Conservation (phyloP, 2,797 vertebrate genomes). For the Merluccius polli region DNA sequence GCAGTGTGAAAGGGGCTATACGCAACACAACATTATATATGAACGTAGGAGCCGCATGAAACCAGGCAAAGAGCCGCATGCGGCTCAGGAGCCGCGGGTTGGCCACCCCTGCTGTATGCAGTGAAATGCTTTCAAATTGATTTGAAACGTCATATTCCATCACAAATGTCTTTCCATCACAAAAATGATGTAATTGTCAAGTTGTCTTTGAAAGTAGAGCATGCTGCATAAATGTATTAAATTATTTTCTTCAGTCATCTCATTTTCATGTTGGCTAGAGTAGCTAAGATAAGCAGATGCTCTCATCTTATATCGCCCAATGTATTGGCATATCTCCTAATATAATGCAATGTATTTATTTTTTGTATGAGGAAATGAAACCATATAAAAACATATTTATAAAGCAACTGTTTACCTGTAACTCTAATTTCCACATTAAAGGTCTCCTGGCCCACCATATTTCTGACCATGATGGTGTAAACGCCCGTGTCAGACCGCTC, state of each 20-base stretch:
- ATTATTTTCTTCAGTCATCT: not conserved
- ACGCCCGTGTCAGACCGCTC: constrained; percentile 75
- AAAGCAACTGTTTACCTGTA: constrained; percentile 73
- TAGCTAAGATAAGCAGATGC: not conserved
- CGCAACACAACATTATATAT: too few species aligned
- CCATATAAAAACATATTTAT: not conserved
- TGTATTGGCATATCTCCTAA: not conserved
- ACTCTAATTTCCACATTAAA: constrained; percentile 79
- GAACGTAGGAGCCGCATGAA: too few species aligned
- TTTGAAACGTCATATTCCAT: not conserved
- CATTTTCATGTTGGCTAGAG: not conserved
- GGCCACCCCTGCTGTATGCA: too few species aligned
- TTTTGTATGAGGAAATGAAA: not conserved
- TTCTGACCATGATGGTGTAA: constrained; percentile 77
- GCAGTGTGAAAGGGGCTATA: too few species aligned
- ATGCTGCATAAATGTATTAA: too few species aligned
- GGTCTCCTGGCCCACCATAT: constrained; percentile 70
- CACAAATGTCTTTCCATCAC: too few species aligned
- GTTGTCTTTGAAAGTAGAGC: not conserved
- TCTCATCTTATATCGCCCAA: not conserved
- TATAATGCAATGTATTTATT: not conserved
- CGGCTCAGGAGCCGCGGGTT: too few species aligned
- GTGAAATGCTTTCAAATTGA: not conserved
- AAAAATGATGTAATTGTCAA: not conserved
- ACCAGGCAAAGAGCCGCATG: too few species aligned